These are phyloP conservation scores for Thinocorus orbignyianus DNA, from an alignment of 2,113 vertebrate species.

Conservation along the genomic window DNA sequence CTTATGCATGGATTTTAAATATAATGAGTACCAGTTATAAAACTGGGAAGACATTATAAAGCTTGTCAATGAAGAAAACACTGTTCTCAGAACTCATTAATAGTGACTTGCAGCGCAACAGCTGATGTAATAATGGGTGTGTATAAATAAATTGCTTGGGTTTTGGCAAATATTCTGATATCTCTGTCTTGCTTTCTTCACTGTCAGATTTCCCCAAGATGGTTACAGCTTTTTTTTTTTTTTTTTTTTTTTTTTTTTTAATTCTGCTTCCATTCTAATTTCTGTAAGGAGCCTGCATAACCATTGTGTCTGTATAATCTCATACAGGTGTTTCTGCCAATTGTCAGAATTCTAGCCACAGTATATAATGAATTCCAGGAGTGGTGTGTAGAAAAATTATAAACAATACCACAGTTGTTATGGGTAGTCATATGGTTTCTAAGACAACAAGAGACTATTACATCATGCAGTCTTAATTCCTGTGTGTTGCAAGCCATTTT, in stretches of 20 bases:
- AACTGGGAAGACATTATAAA: neutral
- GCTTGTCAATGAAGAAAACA: neutral
- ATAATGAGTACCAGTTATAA: neutral
- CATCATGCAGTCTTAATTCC: neutral
- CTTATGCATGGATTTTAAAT: neutral
- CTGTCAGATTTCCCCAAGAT: constrained; percentile 21
- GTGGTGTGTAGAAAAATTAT: neutral
- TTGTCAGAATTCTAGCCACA: neutral
- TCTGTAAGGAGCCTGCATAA: neutral
- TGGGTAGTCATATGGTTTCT: neutral
- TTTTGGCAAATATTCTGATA: constrained; percentile 25
- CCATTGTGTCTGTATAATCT: neutral
- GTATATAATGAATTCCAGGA: neutral
- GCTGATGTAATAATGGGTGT: constrained; percentile 48
- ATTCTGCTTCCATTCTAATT: neutral
- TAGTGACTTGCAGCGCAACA: neutral
- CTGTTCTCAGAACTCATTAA: neutral
- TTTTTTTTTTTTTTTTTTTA: neutral
- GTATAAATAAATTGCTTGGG: constrained; percentile 7
- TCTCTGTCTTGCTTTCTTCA: neutral
- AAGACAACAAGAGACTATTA: neutral
- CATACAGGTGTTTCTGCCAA: neutral
- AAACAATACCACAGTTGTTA: neutral
- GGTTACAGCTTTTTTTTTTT: neutral
- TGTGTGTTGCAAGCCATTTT: neutral